Evolutionary conservation across 2,888 invertebrate species (phyloP), one percentile per base, ranked within the genome.

Genomic region (Dendrolimus pini): DNA sequence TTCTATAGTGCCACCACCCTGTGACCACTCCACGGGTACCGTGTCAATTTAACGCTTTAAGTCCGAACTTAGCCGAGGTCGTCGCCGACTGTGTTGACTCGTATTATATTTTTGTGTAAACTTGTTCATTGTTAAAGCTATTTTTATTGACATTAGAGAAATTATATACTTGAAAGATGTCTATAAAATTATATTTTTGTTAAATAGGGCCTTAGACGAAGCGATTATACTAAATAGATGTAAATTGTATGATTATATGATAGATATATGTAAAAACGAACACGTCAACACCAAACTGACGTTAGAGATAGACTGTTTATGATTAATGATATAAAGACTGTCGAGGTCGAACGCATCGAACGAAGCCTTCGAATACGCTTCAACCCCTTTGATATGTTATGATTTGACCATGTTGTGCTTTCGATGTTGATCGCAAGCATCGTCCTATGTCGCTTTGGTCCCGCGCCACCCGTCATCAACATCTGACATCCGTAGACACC

Each of bases 11-110:
- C 83, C 82, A 85, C 85, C 77, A 85, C 85, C 69, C 82, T 85
- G 83, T 85, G 83, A 83, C 82, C 61, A 59, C 70, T 53, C 54
- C 57, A 47, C 57, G 55, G 63, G 73, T 80, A 80, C 77, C 84
- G 83, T 86, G 88, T 88, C 88, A 85, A 87, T 88, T 88, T 84
- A 75, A 84, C 85, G 88, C 89, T 88, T 88, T 87, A 87, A 88
- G 79, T 80, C 85, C 85, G 83, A 82, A 78, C 80, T 79, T 82
- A 84, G 82, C 81, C 77, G 80, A 80, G 75, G 75, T 80, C 77
- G 78, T 74, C 80, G 77, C 78, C 83, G 84, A 86, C 80, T 84
- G 80, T 82, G 83, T 83, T 83, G 81, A 84, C 79, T 82, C 85
- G 82, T 47, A 47, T 83, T 75, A 82, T 87, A 87, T 86, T 85